Evolutionary conservation across 2,888 invertebrate genomes (phyloP), one percentile per base, ranked within the genome.

Genomic region (Argynnis bischoffii): DNA sequence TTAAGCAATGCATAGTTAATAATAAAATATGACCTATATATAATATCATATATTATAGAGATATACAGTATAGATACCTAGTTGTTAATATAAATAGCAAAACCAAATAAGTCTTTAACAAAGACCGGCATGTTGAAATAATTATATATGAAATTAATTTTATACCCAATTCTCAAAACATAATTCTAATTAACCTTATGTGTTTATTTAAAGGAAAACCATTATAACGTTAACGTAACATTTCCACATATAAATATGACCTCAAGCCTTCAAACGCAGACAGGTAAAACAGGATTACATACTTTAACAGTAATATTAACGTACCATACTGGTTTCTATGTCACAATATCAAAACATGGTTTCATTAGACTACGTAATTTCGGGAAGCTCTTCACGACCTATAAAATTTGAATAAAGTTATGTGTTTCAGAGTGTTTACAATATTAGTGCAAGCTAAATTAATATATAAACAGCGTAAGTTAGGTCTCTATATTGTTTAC

Each of bases 401-500:
- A 18, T 64, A 64, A 68, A 64, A 60, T 64, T 60, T 60, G 50
- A 64, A 68, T 68, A 64, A 60, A 64, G 55, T 56, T 56, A 55
- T 60, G 60, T 57, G 41, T 67, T 67, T 65, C 64, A 59, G 48
- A 59, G 67, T 66, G 69, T 72, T 69, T 64, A 61, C 70, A 63
- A 61, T 70, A 69, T 68, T 69, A 67, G 57, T 61, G 69, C 61
- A 72, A 76, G 74, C 79, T 81, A 80, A 84, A 83, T 83, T 83
- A 85, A 84, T 85, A 85, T 81, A 80, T 78, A 77, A 81, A 82
- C 78, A 79, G 78, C 75, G 80, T 77, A 79, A 78, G 77, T 81
- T 81, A 77, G 76, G 75, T 77, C 74, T 78, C 79, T 75, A 82
- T 84, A 83, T 84, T 84, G 84, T 86, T 85, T 87, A 85, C 84